A percentile compares a stretch with the other conserved stretches of the same genome.
phyloP scores from a whole-genome alignment of 2,113 vertebrate species.

The Cyprinodon tularosa region DNA sequence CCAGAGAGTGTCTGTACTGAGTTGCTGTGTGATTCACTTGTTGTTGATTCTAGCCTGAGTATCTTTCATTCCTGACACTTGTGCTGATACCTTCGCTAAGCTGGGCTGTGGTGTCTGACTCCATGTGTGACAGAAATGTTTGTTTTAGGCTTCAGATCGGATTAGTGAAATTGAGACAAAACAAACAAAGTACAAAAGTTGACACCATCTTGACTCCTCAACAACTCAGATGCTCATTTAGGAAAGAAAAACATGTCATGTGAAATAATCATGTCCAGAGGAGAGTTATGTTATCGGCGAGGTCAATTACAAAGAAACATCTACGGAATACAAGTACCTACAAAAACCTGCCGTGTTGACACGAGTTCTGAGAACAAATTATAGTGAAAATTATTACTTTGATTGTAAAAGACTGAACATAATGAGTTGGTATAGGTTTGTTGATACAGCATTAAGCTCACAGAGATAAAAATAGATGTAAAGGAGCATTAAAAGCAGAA shows the following conservation, averaged over 20 bases:
- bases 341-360: not conserved
- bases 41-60: slow-evolving; percentile 74
- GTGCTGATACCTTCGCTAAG: slow-evolving; percentile 43
- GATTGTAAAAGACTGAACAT: not conserved
- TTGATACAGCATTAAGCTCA: not conserved
- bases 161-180: slow-evolving; percentile 35
- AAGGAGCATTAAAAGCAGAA: no score
- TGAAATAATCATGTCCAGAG: not conserved
- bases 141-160: slow-evolving; percentile 40
- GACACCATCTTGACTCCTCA: slow-evolving; percentile 10
- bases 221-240: not conserved
- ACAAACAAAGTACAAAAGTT: slow-evolving; percentile 17
- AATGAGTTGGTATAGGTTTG: not conserved
- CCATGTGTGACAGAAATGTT: slow-evolving; percentile 39
- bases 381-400: not conserved
- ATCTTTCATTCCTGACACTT: slow-evolving; percentile 65
- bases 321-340: not conserved
- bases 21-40: slow-evolving; percentile 51
- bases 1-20: slow-evolving; percentile 51
- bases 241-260: not conserved
- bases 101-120: slow-evolving; percentile 25
- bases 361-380: not conserved
- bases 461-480: no score
- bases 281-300: not conserved
- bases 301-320: not conserved